phyloP scores from a whole-genome alignment of 2,797 vertebrate genomes.

The Mastacembelus armatus region DNA sequence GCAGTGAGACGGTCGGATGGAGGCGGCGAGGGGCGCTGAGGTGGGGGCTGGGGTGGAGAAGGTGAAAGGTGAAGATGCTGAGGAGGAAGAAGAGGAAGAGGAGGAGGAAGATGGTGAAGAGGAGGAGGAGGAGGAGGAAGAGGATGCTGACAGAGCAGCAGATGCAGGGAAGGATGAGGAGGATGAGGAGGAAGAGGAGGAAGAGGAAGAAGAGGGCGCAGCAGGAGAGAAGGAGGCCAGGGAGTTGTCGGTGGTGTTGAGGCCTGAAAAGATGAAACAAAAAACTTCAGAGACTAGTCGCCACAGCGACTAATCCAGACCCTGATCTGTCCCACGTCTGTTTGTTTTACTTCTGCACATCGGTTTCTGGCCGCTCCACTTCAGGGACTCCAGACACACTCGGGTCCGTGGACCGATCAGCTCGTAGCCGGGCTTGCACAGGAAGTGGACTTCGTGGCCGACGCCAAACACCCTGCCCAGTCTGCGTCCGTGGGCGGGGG shows the following conservation, averaged over 20 bases:
- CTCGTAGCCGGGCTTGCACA: slow-evolving; percentile 83
- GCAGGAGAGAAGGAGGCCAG: slow-evolving; percentile 52
- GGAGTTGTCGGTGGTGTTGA: slow-evolving; percentile 52
- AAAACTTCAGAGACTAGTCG: too few relatives aligned
- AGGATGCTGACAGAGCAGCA: slow-evolving; percentile 33
- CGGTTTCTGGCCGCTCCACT: slow-evolving; percentile 87
- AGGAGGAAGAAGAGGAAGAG: slow-evolving; percentile 9
- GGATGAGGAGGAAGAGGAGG: background rate
- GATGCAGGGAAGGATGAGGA: slow-evolving; percentile 20
- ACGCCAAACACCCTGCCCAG: slow-evolving; percentile 79
- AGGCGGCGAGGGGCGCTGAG: slow-evolving; percentile 32
- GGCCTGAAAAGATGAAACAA: slow-evolving; percentile 38
- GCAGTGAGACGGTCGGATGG: slow-evolving; percentile 74
- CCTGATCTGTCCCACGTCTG: background rate
- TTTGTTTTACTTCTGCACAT: slow-evolving; percentile 82
- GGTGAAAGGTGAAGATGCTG: background rate
- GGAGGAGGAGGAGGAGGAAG: slow-evolving; percentile 38
- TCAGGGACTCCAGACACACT: slow-evolving; percentile 82
- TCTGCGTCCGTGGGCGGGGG: slow-evolving; percentile 80
- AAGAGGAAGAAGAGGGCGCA: slow-evolving; percentile 22
- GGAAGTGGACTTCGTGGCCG: slow-evolving; percentile 88
- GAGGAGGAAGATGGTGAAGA: slow-evolving; percentile 40
- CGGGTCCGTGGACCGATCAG: slow-evolving; percentile 85
- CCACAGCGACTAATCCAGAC: too few relatives aligned
- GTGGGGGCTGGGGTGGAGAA: slow-evolving; percentile 17